A percentile compares a stretch with the other conserved stretches of the same genome.
Evolutionary conservation across 2,797 vertebrate species (phyloP).

Genomic region (Novumbra hubbsi): DNA sequence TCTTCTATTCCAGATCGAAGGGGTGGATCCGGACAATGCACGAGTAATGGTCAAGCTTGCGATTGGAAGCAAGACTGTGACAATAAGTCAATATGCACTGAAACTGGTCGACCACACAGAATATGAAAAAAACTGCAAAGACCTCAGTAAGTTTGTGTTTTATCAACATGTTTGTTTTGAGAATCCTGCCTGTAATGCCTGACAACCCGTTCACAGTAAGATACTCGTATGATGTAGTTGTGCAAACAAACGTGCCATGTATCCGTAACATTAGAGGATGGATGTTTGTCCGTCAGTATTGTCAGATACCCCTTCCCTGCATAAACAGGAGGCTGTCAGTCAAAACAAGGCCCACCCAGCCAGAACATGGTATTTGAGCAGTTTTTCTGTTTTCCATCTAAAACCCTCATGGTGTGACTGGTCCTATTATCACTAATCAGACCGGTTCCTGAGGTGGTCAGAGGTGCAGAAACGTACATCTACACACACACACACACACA

Average conservation of each 20-base stretch:
- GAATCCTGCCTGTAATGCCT: background rate
- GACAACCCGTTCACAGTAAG: background rate
- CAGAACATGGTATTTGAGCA: slow-evolving; percentile 18
- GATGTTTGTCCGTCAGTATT: background rate
- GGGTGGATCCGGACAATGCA: slow-evolving; percentile 84
- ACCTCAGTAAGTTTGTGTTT: slow-evolving; percentile 76
- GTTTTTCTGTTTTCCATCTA: background rate
- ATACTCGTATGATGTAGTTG: background rate
- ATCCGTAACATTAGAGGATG: background rate
- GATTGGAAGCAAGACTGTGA: slow-evolving; percentile 71
- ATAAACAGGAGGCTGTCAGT: background rate
- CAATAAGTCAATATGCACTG: slow-evolving; percentile 80
- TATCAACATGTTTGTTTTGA: background rate
- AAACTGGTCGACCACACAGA: slow-evolving; percentile 78
- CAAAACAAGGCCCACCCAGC: background rate
- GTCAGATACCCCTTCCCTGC: background rate
- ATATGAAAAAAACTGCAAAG: slow-evolving; percentile 78
- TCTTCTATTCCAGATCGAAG: slow-evolving; percentile 76
- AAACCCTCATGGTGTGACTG: background rate
- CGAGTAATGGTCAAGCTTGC: slow-evolving; percentile 83
- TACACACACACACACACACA: background rate
- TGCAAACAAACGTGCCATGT: background rate
- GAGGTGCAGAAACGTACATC: background rate
- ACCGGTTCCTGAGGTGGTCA: slow-evolving; percentile 12
- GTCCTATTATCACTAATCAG: slow-evolving; percentile 24